Conservation (phyloP, 35 echinoderm and acorn worm species). For the Hemicentrotus pulcherrimus region DNA sequence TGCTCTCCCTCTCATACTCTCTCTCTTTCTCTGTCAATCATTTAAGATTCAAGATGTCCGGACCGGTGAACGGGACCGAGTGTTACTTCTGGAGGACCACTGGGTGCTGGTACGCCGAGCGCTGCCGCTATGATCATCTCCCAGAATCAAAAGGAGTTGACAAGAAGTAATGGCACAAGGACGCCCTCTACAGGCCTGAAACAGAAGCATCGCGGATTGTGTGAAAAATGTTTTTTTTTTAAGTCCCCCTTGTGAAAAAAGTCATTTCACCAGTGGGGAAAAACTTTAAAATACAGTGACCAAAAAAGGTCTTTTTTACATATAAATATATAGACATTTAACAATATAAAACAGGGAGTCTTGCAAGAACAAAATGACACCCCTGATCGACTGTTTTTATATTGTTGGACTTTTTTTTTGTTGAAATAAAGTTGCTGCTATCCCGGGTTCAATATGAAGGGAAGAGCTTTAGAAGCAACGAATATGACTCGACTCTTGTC, state of each 20-base stretch:
- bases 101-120: conserved; percentile 85
- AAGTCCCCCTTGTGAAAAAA: background rate
- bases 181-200: background rate
- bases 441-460: background rate
- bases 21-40: background rate
- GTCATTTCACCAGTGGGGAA: background rate
- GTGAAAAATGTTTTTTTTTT: background rate
- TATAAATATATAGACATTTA: conserved; percentile 1
- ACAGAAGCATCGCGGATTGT: background rate
- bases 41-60: conserved; percentile 59
- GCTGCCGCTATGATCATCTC: conserved; percentile 83
- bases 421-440: background rate
- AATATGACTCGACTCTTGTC: too few species aligned
- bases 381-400: background rate
- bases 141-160: conserved; percentile 69
- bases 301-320: background rate
- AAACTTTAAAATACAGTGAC: background rate
- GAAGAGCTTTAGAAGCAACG: background rate
- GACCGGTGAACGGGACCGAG: conserved; percentile 94
- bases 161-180: conserved; percentile 73
- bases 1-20: background rate
- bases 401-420: background rate
- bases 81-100: conserved; percentile 98
- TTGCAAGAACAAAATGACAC: background rate
- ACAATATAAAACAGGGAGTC: conserved; percentile 6